Conservation (phyloP, 1,140 invertebrate genomes). For the Bombus impatiens region DNA sequence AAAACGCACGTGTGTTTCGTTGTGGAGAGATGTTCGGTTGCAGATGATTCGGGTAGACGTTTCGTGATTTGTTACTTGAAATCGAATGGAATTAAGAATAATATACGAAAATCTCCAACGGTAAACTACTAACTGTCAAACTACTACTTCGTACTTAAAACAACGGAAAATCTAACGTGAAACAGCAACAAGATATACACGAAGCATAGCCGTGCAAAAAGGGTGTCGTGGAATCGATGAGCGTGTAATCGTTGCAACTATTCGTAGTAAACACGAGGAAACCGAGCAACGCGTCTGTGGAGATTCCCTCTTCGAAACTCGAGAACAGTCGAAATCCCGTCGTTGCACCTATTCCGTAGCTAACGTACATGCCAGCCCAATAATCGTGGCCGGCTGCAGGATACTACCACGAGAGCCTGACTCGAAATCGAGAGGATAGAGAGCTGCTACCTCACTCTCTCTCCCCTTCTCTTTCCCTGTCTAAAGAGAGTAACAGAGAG, state of each 20-base stretch:
- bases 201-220: background rate
- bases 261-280: background rate
- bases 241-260: background rate
- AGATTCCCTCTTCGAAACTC: constrained; percentile 9
- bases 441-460: background rate
- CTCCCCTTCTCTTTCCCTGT: background rate
- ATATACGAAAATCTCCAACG: too few species aligned
- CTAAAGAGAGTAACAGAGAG: constrained; percentile 12
- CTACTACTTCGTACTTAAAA: background rate
- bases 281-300: background rate
- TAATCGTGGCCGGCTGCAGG: constrained; percentile 69
- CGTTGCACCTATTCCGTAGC: constrained; percentile 25
- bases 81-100: too few species aligned
- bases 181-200: background rate
- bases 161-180: background rate
- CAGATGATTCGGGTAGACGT: too few species aligned
- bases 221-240: background rate
- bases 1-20: background rate
- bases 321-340: constrained; percentile 49
- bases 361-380: constrained; percentile 57
- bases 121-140: background rate
- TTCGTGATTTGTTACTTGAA: too few species aligned
- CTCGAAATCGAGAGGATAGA: constrained; percentile 58
- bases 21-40: background rate
- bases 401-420: constrained; percentile 37